Conservation (phyloP, 2,113 vertebrate genomes). For the Cinclus cinclus region DNA sequence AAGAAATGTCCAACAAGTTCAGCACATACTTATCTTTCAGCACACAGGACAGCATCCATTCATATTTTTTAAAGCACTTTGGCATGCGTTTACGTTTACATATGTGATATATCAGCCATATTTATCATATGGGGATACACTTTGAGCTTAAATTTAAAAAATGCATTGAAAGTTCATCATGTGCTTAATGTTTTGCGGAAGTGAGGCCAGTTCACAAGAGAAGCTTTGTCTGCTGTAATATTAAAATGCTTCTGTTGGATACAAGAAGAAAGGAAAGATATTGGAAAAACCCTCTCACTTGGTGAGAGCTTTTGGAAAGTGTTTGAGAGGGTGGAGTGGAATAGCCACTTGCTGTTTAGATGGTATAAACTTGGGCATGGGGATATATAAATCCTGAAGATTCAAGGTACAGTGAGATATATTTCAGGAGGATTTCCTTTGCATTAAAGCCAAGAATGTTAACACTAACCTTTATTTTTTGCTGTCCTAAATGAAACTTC, state of each 20-base stretch:
- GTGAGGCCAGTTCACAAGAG: neutral
- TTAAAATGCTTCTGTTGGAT: slow-evolving; percentile 1
- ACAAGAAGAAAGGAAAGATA: neutral
- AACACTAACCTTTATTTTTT: slow-evolving; percentile 10
- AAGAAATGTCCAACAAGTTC: neutral
- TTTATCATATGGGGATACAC: neutral
- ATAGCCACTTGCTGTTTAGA: slow-evolving; percentile 26
- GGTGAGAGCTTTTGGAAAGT: neutral
- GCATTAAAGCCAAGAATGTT: neutral
- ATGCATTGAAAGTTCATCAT: neutral
- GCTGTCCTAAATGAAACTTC: neutral
- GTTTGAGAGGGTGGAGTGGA: slow-evolving; percentile 16
- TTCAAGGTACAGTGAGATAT: neutral
- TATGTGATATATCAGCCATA: neutral
- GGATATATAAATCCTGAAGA: neutral
- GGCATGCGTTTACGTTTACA: neutral
- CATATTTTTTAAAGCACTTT: neutral
- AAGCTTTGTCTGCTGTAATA: neutral
- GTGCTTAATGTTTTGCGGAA: neutral
- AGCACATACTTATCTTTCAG: neutral
- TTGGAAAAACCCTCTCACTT: neutral
- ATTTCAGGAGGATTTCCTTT: slow-evolving; percentile 12
- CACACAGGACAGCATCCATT: neutral
- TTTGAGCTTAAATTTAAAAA: neutral
- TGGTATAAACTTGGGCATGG: neutral